Base-by-base conservation (phyloP, 1,140 invertebrate genomes). In the Vanessa atalanta region DNA sequence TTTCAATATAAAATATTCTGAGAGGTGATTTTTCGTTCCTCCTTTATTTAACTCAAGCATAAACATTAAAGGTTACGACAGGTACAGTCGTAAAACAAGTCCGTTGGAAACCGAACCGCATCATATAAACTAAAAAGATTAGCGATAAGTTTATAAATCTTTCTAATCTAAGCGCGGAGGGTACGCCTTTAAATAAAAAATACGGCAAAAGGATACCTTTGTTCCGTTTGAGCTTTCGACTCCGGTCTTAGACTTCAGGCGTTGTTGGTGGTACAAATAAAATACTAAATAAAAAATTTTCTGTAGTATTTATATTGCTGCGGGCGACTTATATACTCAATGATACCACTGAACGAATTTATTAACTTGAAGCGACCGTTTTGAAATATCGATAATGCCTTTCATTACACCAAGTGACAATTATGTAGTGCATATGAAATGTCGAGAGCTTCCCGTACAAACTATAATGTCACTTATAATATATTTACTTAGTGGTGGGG, bases 121-220 rank as follows among this genome's bases (percentile, higher is more conserved):
- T 68, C 55, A 69, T 69, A 8, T 55, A 75, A 75, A 70, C 68
- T 57, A 70, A 66, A 70, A 75, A 75, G 73, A 75, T 75, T 75
- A 75, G 63, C 13, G 67, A 55, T 67, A 69, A 70, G 51, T 70
- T 70, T 31, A 77, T 77, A 79, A 79, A 81, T 79, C 75, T 76
- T 73, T 72, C 69, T 70, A 78, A 75, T 72, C 68, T 76, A 61
- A 72, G 66, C 47, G 13, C 16, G 13, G 65, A 66, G 55, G 69
- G 70, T 64, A 64, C 61, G 65, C 50, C 61, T 66, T 55, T 20
- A 47, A 65, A 73, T 79, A 82, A 81, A 80, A 81, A 84, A 87
- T 85, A 78, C 79, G 81, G 82, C 84, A 83, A 88, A 81, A 76
- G 80, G 83, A 79, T 81, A 86, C 86, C 85, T 86, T 82, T 84